Evolutionary conservation across 2,113 vertebrate species (phyloP).

Genomic region (Garra rufa): DNA sequence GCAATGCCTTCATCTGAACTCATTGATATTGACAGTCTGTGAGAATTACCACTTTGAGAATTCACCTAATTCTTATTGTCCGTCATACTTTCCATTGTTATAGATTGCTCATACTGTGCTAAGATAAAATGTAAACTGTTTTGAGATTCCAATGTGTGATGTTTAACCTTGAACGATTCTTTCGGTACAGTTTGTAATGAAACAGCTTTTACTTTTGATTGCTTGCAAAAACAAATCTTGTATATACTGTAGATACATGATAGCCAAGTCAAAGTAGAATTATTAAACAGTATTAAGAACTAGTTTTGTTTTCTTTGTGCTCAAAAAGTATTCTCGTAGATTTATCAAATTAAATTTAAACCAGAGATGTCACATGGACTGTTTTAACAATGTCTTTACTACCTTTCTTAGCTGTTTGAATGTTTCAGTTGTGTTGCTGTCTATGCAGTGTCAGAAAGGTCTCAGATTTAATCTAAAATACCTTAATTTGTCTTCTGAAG

Average conservation of each 20-base stretch:
- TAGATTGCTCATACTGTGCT: background rate
- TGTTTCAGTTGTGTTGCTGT: no score
- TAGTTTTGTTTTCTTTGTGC: no score
- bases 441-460: no score
- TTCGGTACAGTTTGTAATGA: conserved; percentile 1
- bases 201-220: background rate
- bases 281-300: background rate
- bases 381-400: no score
- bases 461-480: no score
- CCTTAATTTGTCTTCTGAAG: no score
- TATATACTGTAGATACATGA: background rate
- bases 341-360: no score
- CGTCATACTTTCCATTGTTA: background rate
- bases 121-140: background rate
- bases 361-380: no score
- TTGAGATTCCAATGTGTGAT: background rate
- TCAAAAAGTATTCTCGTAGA: no score
- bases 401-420: no score
- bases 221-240: background rate
- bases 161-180: background rate
- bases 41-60: background rate
- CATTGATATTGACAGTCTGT: background rate
- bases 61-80: background rate
- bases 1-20: background rate
- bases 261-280: background rate